phyloP scores from a whole-genome alignment of 1,140 invertebrate genomes.

The Coboldia fuscipes region DNA sequence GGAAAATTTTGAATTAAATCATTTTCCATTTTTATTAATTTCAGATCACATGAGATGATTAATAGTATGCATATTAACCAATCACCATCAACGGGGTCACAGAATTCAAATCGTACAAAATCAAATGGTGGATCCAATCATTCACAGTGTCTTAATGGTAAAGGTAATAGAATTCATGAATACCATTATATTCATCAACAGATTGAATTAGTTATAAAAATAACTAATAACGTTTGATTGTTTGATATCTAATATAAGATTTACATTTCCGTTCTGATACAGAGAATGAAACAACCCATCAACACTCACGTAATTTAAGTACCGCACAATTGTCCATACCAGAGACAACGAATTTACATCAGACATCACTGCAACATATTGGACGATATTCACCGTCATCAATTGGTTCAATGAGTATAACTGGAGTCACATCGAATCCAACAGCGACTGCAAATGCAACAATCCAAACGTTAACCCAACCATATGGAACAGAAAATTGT shows the following conservation, averaged over 20 bases:
- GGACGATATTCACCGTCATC: neutral
- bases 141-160: too few species aligned
- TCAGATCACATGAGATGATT: conserved; percentile 2
- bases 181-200: too few species aligned
- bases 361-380: neutral
- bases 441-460: neutral
- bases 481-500: conserved; percentile 24
- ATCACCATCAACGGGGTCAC: conserved; percentile 2
- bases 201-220: too few species aligned
- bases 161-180: too few species aligned
- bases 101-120: neutral
- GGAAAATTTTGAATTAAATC: too few species aligned
- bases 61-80: conserved; percentile 11
- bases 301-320: conserved; percentile 1
- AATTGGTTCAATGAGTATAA: neutral
- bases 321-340: conserved; percentile 1
- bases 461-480: conserved; percentile 15
- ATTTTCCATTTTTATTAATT: neutral
- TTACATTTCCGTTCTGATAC: neutral
- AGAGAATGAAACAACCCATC: conserved; percentile 1
- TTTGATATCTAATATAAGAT: neutral
- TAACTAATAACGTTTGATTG: neutral
- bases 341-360: too few species aligned
- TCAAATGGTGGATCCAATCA: too few species aligned
- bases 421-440: neutral